Evolutionary conservation across 2,797 vertebrate species (phyloP).

Genomic region (Aulostomus chinensis): DNA sequence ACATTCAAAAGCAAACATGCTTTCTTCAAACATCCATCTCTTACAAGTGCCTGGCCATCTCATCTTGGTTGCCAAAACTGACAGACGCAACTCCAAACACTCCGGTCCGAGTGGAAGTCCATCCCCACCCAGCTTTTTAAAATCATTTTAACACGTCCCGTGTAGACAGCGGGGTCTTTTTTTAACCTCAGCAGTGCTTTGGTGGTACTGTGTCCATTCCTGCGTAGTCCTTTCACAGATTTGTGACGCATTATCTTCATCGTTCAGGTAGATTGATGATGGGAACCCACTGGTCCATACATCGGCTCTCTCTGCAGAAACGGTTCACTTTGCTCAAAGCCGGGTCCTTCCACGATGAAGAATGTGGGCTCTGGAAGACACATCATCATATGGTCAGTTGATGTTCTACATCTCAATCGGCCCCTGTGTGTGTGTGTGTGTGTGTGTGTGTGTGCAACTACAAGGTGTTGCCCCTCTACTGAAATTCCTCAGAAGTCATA

Average conservation of each 20-base stretch:
- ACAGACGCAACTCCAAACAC: slow-evolving; percentile 62
- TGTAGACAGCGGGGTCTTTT: slow-evolving; percentile 38
- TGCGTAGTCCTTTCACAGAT: slow-evolving; percentile 54
- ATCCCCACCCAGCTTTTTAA: slow-evolving; percentile 38
- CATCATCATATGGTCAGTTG: neutral
- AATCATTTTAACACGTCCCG: slow-evolving; percentile 50
- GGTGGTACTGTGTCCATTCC: slow-evolving; percentile 78
- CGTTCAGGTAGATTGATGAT: slow-evolving; percentile 96
- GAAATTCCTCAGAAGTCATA: slow-evolving; percentile 43
- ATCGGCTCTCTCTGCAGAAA: slow-evolving; percentile 95
- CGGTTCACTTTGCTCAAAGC: slow-evolving; percentile 92
- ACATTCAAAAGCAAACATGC: slow-evolving; percentile 54
- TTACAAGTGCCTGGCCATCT: slow-evolving; percentile 63
- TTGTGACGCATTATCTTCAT: slow-evolving; percentile 75
- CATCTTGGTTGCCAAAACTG: slow-evolving; percentile 44
- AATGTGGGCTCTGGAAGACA: slow-evolving; percentile 86
- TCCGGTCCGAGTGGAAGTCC: slow-evolving; percentile 72
- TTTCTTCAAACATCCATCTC: slow-evolving; percentile 38
- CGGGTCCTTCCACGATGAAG: slow-evolving; percentile 89
- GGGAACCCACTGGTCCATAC: slow-evolving; percentile 96
- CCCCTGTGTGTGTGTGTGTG: neutral
- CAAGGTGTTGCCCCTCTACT: slow-evolving; percentile 13
- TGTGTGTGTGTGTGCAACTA: neutral
- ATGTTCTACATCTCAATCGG: too few relatives aligned
- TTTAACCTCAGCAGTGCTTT: slow-evolving; percentile 61